A percentile compares a stretch with the other conserved stretches of the same genome.
Conservation (phyloP, 2,888 invertebrate species). For the Fabriciana adippe region DNA sequence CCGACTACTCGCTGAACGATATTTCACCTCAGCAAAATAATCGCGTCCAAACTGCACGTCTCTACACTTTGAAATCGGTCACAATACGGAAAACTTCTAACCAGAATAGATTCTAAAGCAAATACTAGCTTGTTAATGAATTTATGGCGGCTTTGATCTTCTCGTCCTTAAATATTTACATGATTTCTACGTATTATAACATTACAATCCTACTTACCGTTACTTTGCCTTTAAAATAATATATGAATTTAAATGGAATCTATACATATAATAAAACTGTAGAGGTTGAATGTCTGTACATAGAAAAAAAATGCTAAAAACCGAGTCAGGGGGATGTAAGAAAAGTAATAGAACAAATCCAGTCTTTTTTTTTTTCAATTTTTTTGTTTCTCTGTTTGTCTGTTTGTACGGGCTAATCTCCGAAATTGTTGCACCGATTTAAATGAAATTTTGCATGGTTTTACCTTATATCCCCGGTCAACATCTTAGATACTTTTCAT, state of each 20-base stretch:
- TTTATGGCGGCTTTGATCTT: conserved; percentile 37
- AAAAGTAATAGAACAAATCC: too few relatives aligned
- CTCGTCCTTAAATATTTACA: conserved; percentile 30
- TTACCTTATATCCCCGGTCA: too few relatives aligned
- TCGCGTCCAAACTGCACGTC: conserved; percentile 60
- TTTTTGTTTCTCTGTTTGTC: too few relatives aligned
- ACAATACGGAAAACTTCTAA: conserved; percentile 63
- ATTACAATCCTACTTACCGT: conserved; percentile 24
- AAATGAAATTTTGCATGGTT: neutral
- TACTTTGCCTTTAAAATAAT: conserved; percentile 12
- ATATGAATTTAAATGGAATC: neutral
- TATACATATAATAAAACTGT: too few relatives aligned
- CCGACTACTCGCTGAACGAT: conserved; percentile 52
- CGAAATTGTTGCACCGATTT: neutral
- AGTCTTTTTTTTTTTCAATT: too few relatives aligned
- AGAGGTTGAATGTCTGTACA: too few relatives aligned
- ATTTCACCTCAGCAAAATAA: conserved; percentile 52
- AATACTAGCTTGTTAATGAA: conserved; percentile 38
- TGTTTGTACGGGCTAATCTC: too few relatives aligned
- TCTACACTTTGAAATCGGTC: conserved; percentile 54
- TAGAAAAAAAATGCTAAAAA: too few relatives aligned
- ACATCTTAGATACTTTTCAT: too few relatives aligned
- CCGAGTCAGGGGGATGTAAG: too few relatives aligned
- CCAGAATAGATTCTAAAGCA: conserved; percentile 49
- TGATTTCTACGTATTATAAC: conserved; percentile 18